Evolutionary conservation across 2,888 invertebrate genomes (phyloP).

Genomic region (Aleiodes alternator): DNA sequence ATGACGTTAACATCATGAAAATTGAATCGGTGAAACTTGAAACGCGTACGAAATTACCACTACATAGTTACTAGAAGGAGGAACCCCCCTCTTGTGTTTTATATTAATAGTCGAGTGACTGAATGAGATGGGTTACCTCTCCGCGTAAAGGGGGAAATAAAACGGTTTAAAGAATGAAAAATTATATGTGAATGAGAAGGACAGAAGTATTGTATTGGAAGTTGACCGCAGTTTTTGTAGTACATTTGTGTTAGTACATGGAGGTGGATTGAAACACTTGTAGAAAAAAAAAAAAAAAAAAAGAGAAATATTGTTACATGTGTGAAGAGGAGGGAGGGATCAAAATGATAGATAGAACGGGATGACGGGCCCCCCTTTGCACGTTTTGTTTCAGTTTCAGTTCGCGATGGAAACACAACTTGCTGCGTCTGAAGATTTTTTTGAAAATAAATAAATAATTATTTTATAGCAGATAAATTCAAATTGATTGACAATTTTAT

Average conservation of each 20-base stretch:
- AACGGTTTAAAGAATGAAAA: slow-evolving; percentile 45
- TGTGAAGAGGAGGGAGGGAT: slow-evolving; percentile 51
- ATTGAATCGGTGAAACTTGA: slow-evolving; percentile 68
- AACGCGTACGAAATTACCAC: slow-evolving; percentile 69
- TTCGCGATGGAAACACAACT: slow-evolving; percentile 65
- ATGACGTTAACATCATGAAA: slow-evolving; percentile 51
- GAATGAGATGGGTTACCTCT: slow-evolving; percentile 50
- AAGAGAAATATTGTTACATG: slow-evolving; percentile 44
- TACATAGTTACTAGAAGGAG: slow-evolving; percentile 69
- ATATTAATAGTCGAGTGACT: slow-evolving; percentile 74
- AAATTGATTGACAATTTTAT: neutral
- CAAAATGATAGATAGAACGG: slow-evolving; percentile 74
- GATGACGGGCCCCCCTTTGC: slow-evolving; percentile 71
- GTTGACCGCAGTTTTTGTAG: slow-evolving; percentile 6
- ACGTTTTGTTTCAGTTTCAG: slow-evolving; percentile 72
- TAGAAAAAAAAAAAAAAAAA: slow-evolving; percentile 34
- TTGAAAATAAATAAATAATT: slow-evolving; percentile 24
- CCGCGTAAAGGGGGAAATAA: slow-evolving; percentile 34
- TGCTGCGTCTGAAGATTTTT: slow-evolving; percentile 60
- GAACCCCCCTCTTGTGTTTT: slow-evolving; percentile 69
- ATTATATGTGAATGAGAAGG: slow-evolving; percentile 52
- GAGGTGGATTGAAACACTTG: slow-evolving; percentile 38
- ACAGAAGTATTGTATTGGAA: slow-evolving; percentile 26
- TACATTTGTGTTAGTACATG: slow-evolving; percentile 10
- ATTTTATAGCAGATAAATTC: slow-evolving; percentile 15